phyloP scores from a whole-genome alignment of 1,140 invertebrate species.

The Pseudomyrmex sp. region DNA sequence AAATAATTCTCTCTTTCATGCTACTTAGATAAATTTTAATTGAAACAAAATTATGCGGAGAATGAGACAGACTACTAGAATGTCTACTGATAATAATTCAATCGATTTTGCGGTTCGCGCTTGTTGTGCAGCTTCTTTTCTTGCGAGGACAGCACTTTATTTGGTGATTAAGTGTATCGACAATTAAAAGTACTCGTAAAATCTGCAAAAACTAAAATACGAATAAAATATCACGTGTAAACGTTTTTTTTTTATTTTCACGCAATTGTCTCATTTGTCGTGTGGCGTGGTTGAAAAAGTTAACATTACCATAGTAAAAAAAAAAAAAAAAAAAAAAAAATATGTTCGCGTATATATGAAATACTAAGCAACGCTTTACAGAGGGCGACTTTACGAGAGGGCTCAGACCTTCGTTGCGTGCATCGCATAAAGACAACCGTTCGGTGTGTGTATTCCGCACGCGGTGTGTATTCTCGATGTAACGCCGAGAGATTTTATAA shows the following conservation, averaged over 20 bases:
- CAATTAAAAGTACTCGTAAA: background rate
- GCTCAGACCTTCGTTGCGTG: slow-evolving; percentile 67
- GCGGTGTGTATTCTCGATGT: slow-evolving; percentile 51
- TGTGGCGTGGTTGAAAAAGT: background rate
- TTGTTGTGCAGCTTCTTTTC: background rate
- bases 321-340: slow-evolving; percentile 8
- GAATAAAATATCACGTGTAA: too few relatives aligned
- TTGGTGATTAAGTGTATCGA: background rate
- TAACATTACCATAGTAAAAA: slow-evolving; percentile 19
- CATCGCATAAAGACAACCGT: slow-evolving; percentile 66
- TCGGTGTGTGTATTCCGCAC: slow-evolving; percentile 39
- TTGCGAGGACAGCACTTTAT: slow-evolving; percentile 30
- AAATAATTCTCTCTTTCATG: background rate
- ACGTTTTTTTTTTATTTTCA: slow-evolving; percentile 16
- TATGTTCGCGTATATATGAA: slow-evolving; percentile 64
- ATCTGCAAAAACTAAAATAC: background rate
- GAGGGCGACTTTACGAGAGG: slow-evolving; percentile 68
- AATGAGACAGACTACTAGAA: background rate
- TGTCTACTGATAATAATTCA: background rate
- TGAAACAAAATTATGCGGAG: background rate
- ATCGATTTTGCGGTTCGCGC: slow-evolving; percentile 4
- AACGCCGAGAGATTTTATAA: slow-evolving; percentile 67
- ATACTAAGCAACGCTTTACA: slow-evolving; percentile 67
- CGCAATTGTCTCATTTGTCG: background rate
- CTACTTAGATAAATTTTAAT: slow-evolving; percentile 1